phyloP scores from a whole-genome alignment of 2,113 vertebrate species.

The Cnemophilus loriae region DNA sequence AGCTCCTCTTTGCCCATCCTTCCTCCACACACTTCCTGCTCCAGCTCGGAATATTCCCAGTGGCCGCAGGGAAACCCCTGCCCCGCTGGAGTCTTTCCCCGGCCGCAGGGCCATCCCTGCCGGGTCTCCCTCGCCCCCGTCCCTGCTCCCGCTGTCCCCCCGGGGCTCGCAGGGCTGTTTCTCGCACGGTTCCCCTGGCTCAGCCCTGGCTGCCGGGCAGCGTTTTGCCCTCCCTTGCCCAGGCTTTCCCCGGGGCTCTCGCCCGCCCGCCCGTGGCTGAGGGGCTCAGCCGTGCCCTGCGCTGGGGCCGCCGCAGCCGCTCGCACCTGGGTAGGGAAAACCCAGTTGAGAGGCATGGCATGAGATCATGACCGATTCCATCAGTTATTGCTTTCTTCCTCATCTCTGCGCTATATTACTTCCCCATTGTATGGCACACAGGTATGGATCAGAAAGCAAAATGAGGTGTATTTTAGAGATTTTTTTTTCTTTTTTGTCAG shows the following conservation, averaged over 20 bases:
- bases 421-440: fast-evolving
- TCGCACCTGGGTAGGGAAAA: fast-evolving
- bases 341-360: fast-evolving
- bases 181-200: neutral
- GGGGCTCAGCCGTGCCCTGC: neutral
- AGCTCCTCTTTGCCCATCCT: fast-evolving
- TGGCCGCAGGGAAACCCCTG: fast-evolving
- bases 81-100: fast-evolving
- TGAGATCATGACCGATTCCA: neutral
- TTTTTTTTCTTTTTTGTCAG: neutral
- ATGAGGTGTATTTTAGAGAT: neutral
- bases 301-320: neutral
- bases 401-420: neutral
- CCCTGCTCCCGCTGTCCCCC: neutral
- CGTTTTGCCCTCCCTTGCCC: neutral
- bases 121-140: neutral
- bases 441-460: neutral
- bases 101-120: neutral
- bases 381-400: neutral
- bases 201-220: neutral
- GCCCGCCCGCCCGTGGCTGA: neutral
- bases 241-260: neutral
- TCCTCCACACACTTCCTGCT: fast-evolving
- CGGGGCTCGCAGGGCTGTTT: neutral
- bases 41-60: fast-evolving